These are phyloP conservation scores for Unio pictorum DNA, from an alignment of 2,888 invertebrate species.

Conservation along the genomic window DNA sequence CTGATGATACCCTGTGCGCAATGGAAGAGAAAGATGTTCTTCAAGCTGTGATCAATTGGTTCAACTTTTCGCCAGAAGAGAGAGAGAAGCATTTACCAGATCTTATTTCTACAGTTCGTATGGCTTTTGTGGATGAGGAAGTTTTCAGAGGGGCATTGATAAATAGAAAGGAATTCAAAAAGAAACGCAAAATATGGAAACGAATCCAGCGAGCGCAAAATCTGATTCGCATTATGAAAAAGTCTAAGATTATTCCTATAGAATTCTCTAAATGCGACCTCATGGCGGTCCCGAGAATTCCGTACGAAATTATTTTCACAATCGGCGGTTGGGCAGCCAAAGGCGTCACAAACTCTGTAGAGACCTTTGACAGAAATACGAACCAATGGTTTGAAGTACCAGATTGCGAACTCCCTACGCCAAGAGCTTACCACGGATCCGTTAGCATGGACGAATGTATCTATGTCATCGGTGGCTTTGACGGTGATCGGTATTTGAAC, in stretches of 20 bases:
- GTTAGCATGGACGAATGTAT: slow-evolving; percentile 65
- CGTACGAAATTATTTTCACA: slow-evolving; percentile 90
- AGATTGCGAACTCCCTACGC: slow-evolving; percentile 77
- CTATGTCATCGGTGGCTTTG: slow-evolving; percentile 74
- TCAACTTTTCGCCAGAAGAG: slow-evolving; percentile 80
- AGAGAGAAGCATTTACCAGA: slow-evolving; percentile 83
- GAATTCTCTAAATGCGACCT: slow-evolving; percentile 10
- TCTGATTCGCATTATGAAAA: slow-evolving; percentile 26
- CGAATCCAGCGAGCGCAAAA: slow-evolving; percentile 19
- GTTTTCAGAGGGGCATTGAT: slow-evolving; percentile 27
- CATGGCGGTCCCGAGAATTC: slow-evolving; percentile 77
- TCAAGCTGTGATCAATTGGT: slow-evolving; percentile 68
- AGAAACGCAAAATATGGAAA: slow-evolving; percentile 18
- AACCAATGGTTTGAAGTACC: slow-evolving; percentile 82
- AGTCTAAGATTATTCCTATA: slow-evolving; percentile 12
- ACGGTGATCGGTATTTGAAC: slow-evolving; percentile 72
- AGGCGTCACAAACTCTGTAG: slow-evolving; percentile 74
- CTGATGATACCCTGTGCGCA: slow-evolving; percentile 82
- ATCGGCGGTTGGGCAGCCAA: slow-evolving; percentile 86
- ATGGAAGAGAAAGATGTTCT: slow-evolving; percentile 76
- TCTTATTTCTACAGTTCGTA: slow-evolving; percentile 53
- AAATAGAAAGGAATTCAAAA: slow-evolving; percentile 24
- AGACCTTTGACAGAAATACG: slow-evolving; percentile 74
- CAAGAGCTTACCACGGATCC: slow-evolving; percentile 86
- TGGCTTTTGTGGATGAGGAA: slow-evolving; percentile 41